A percentile compares a stretch with the other conserved stretches of the same genome.
Evolutionary conservation across 2,888 invertebrate species (phyloP).

Genomic region (Minunthozetes semirufus): DNA sequence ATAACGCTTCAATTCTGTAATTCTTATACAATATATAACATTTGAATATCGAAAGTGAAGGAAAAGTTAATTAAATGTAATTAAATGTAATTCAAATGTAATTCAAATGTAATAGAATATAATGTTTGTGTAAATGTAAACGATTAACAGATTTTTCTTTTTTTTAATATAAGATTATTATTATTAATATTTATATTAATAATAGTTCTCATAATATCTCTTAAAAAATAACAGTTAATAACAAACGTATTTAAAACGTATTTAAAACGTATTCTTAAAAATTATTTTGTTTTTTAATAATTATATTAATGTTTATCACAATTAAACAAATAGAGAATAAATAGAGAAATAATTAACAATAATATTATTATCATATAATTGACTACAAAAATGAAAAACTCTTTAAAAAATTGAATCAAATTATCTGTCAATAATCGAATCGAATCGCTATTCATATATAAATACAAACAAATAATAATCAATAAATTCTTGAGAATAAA

Average conservation of each 20-base stretch:
- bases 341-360: conserved; percentile 11
- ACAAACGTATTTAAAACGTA: neutral
- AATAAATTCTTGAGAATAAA: conserved; percentile 3
- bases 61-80: neutral
- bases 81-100: neutral
- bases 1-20: no score
- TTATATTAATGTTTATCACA: conserved; percentile 12
- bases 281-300: conserved; percentile 1
- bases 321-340: conserved; percentile 16
- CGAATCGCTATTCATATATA: neutral
- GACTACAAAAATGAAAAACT: conserved; percentile 26
- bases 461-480: conserved; percentile 9
- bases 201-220: neutral
- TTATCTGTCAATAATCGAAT: conserved; percentile 5
- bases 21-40: neutral
- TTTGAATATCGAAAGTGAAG: neutral
- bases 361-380: conserved; percentile 7
- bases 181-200: neutral
- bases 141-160: conserved; percentile 6
- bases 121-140: conserved; percentile 24
- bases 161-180: conserved; percentile 15
- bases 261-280: neutral
- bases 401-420: conserved; percentile 26
- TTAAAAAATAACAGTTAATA: conserved; percentile 21
- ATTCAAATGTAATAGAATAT: conserved; percentile 9